Conservation (phyloP, 2,888 invertebrate genomes). For the Zele albiditarsus region DNA sequence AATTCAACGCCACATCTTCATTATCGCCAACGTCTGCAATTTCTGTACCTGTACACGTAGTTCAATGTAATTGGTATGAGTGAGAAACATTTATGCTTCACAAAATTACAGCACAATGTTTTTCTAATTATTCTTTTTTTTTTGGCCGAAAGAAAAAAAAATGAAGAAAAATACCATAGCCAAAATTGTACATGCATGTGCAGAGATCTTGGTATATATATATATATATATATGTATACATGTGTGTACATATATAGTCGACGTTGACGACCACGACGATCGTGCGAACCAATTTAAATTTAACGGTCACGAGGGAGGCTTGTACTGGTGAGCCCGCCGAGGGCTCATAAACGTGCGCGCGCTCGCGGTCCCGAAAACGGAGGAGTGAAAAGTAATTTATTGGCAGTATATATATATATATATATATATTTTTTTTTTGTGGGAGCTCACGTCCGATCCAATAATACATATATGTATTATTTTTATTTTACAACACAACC, state of each 20-base stretch:
- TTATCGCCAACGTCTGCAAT: too few relatives aligned
- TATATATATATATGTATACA: neutral
- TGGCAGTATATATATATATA: neutral
- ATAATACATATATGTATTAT: slow-evolving; percentile 19
- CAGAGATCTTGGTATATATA: too few relatives aligned
- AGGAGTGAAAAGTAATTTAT: slow-evolving; percentile 22
- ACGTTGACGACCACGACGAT: slow-evolving; percentile 10
- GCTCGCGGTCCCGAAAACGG: slow-evolving; percentile 19
- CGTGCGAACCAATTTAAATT: slow-evolving; percentile 22
- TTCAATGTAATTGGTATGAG: too few relatives aligned
- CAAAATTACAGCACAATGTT: too few relatives aligned
- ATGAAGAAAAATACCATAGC: neutral
- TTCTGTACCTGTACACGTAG: too few relatives aligned
- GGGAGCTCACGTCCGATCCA: slow-evolving; percentile 27
- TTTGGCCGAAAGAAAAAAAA: too few relatives aligned
- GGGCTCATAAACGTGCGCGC: slow-evolving; percentile 33
- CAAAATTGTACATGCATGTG: neutral
- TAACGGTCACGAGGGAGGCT: slow-evolving; percentile 21
- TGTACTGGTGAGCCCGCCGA: slow-evolving; percentile 13
- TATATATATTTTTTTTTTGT: slow-evolving; percentile 34
- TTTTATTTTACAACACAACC: neutral
- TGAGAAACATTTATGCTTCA: too few relatives aligned
- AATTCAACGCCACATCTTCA: too few relatives aligned
- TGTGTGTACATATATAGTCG: neutral
- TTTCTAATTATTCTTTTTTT: too few relatives aligned